A percentile compares a stretch with the other conserved stretches of the same genome.
phyloP scores from a whole-genome alignment of 2,797 vertebrate genomes.

The Rhinichthys osculus region DNA sequence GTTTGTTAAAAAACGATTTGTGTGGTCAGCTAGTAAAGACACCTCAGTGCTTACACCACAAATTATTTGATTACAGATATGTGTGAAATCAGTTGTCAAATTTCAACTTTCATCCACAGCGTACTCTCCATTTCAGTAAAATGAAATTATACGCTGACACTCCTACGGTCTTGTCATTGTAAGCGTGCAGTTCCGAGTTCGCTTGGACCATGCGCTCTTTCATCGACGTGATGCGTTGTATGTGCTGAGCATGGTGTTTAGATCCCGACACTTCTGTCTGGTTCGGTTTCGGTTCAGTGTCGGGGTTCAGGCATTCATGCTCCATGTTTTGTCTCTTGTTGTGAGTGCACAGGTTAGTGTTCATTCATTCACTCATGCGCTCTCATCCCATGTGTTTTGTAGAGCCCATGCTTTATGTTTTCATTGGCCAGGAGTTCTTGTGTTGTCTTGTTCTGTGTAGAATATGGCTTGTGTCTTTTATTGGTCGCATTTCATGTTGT shows the following conservation, averaged over 20 bases:
- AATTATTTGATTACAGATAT: background rate
- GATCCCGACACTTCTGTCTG: no score
- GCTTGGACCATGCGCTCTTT: background rate
- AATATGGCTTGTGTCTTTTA: no score
- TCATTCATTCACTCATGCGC: no score
- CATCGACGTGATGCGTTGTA: rapidly evolving
- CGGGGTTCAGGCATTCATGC: background rate
- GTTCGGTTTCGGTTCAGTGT: no score
- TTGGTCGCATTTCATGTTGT: no score
- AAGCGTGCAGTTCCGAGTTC: background rate
- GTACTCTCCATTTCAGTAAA: background rate
- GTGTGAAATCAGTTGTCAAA: background rate
- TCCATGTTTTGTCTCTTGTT: background rate
- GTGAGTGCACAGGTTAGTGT: no score
- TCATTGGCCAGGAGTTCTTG: background rate
- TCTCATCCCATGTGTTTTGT: background rate
- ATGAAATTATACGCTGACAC: no score
- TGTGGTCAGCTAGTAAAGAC: background rate
- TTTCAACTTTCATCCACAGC: background rate
- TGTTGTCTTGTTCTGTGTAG: background rate
- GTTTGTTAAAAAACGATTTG: background rate
- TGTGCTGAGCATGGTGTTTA: background rate
- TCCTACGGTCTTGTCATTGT: background rate
- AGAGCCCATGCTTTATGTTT: background rate
- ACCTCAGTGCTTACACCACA: background rate